Percentiles rank a stretch among this genome's conserved stretches.
phyloP scores from a whole-genome alignment of 2,113 vertebrate genomes.

The Cathartes aura region DNA sequence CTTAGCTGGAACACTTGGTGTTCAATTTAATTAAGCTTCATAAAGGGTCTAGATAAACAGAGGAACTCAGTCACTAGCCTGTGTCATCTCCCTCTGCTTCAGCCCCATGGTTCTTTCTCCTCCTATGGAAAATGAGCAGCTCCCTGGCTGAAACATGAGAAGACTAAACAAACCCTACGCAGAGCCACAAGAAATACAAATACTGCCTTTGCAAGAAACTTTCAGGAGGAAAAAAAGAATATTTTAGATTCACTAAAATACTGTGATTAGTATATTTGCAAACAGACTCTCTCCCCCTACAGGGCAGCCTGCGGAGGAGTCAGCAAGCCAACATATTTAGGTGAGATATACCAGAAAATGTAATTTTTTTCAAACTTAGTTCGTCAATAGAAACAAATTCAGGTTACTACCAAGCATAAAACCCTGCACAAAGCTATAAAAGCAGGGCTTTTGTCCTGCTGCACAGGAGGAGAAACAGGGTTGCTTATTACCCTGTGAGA shows the following conservation, averaged over 20 bases:
- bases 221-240: fast-evolving
- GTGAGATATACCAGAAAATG: neutral
- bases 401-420: neutral
- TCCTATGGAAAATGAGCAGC: neutral
- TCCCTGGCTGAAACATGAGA: neutral
- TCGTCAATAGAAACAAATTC: neutral
- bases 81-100: neutral
- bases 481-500: neutral
- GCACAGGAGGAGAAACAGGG: neutral
- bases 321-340: neutral
- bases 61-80: neutral
- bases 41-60: neutral
- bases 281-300: neutral
- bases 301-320: neutral
- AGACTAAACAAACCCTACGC: neutral
- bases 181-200: neutral
- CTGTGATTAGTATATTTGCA: neutral
- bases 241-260: neutral
- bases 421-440: neutral
- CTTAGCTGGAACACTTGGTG: fast-evolving
- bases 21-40: neutral
- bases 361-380: neutral
- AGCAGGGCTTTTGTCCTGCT: neutral
- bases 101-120: neutral
- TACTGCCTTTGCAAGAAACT: neutral